Evolutionary conservation across 35 echinoderm and acorn worm species (phyloP).

Genomic region (Apostichopus japonicus): DNA sequence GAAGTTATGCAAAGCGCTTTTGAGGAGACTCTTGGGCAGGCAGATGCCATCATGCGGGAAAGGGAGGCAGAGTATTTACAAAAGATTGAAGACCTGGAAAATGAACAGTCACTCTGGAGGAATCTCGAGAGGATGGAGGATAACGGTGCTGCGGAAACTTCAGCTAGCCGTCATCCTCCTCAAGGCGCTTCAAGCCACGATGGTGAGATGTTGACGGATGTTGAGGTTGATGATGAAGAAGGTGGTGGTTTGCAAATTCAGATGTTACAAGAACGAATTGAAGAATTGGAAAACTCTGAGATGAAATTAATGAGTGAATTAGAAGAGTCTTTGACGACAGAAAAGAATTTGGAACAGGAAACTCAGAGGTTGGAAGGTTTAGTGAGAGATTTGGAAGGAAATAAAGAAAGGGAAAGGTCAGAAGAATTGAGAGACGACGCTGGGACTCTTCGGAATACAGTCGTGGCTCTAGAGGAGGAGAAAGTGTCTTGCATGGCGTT

Average conservation of each 20-base stretch:
- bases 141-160: conserved; percentile 24
- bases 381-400: background rate
- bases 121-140: conserved; percentile 60
- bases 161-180: background rate
- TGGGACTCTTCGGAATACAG: background rate
- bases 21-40: conserved; percentile 80
- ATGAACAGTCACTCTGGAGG: conserved; percentile 70
- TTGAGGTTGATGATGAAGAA: conserved; percentile 12
- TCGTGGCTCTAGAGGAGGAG: background rate
- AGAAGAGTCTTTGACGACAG: conserved; percentile 44
- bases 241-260: background rate
- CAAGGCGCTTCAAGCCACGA: background rate
- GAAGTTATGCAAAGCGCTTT: conserved; percentile 82
- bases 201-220: background rate
- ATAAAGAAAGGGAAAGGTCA: background rate
- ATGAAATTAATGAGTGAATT: conserved; percentile 41
- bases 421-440: background rate
- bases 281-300: conserved; percentile 52
- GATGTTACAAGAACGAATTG: conserved; percentile 17
- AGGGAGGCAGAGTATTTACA: conserved; percentile 68
- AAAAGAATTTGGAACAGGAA: conserved; percentile 60
- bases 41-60: conserved; percentile 88
- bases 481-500: background rate
- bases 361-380: conserved; percentile 50
- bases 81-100: conserved; percentile 72